A percentile compares a stretch with the other conserved stretches of the same genome.
Conservation (phyloP, 2,797 vertebrate genomes). For the Esox masquinongy region DNA sequence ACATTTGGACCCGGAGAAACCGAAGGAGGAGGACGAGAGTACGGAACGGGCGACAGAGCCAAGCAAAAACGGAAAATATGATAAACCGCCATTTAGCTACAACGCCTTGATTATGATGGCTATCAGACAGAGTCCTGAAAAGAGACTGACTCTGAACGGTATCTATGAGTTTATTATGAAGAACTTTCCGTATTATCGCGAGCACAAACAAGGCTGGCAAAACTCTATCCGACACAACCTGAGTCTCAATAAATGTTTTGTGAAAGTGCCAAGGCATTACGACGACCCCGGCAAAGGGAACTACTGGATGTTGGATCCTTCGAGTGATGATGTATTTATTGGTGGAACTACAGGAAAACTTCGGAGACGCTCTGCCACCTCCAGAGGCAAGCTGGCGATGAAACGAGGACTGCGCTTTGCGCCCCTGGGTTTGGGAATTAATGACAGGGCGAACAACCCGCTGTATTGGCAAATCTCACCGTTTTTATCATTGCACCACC, state of each 20-base stretch:
- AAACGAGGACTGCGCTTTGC: constrained; percentile 79
- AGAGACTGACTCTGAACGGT: constrained; percentile 80
- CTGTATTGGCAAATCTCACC: constrained; percentile 81
- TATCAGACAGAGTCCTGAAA: constrained; percentile 80
- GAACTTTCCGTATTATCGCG: constrained; percentile 83
- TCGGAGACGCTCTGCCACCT: constrained; percentile 78
- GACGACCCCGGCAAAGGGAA: constrained; percentile 83
- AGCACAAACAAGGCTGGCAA: constrained; percentile 83
- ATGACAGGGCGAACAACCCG: constrained; percentile 68
- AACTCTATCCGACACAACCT: constrained; percentile 84
- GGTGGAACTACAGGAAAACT: constrained; percentile 81
- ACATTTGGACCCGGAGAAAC: constrained; percentile 49
- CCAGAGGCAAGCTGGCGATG: constrained; percentile 76
- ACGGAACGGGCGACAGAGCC: constrained; percentile 49
- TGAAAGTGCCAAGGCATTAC: constrained; percentile 82
- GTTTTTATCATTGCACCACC: constrained; percentile 76
- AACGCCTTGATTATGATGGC: constrained; percentile 86
- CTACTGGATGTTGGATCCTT: constrained; percentile 84
- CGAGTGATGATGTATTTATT: constrained; percentile 82
- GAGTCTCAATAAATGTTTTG: constrained; percentile 83
- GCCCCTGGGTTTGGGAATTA: constrained; percentile 71
- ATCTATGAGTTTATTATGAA: constrained; percentile 84
- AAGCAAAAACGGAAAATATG: constrained; percentile 71
- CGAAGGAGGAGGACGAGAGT: constrained; percentile 32
- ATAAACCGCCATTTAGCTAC: constrained; percentile 83